These are phyloP conservation scores for Archips xylosteana DNA, from an alignment of 2,888 invertebrate species.

Conservation along the genomic window DNA sequence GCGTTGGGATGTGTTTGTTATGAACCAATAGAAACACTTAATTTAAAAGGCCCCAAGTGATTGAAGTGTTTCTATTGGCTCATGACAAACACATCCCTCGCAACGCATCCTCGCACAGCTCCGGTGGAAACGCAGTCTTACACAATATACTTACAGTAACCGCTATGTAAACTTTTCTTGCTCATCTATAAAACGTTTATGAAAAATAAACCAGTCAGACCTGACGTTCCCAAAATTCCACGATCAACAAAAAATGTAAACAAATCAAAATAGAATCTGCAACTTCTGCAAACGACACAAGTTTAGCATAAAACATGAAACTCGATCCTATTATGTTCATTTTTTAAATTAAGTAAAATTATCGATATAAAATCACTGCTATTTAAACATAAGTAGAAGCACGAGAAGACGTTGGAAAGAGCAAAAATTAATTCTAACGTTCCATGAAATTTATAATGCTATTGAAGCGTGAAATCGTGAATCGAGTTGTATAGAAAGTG, in stretches of 20 bases:
- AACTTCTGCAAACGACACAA: not conserved
- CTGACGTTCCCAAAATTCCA: too few species aligned
- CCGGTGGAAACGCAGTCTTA: too few species aligned
- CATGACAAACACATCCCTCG: too few species aligned
- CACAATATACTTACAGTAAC: too few species aligned
- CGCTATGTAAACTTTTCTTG: too few species aligned
- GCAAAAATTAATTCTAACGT: not conserved
- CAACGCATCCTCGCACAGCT: too few species aligned
- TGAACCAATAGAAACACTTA: too few species aligned
- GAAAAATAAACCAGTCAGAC: too few species aligned
- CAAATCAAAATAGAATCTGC: not conserved
- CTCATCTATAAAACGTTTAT: too few species aligned
- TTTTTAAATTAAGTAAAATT: not conserved
- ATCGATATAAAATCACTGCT: not conserved
- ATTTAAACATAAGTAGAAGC: not conserved
- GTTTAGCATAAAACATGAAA: not conserved
- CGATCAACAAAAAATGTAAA: not conserved
- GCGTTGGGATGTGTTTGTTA: too few species aligned
- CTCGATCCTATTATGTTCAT: not conserved
- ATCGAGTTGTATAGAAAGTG: conserved; percentile 38
- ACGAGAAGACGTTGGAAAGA: not conserved
- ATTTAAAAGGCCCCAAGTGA: too few species aligned
- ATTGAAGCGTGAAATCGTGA: conserved; percentile 36
- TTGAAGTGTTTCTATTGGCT: too few species aligned
- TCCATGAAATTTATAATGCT: conserved; percentile 31